Conservation (phyloP, 2,797 vertebrate genomes). For the Rhinoraja longicauda region DNA sequence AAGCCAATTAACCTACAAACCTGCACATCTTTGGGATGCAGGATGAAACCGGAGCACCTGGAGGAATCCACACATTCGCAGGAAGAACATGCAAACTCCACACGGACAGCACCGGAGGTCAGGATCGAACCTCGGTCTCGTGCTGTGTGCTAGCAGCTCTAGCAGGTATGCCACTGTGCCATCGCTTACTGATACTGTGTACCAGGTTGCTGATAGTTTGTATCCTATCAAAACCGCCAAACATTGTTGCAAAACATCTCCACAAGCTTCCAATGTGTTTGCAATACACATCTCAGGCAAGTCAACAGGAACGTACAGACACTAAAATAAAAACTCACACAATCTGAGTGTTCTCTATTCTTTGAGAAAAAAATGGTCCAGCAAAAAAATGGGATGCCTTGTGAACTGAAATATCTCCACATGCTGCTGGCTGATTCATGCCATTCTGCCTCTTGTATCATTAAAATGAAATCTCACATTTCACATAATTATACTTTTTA, state of each 20-base stretch:
- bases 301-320: neutral
- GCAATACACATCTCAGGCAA: neutral
- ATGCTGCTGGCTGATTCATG: neutral
- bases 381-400: neutral
- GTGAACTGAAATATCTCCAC: neutral
- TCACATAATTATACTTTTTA: neutral
- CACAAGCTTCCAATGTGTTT: neutral
- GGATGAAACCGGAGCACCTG: no score
- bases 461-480: neutral
- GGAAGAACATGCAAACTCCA: no score
- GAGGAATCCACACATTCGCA: no score
- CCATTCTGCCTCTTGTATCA: neutral
- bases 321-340: neutral
- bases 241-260: neutral
- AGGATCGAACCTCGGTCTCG: no score
- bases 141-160: no score
- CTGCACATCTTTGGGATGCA: no score
- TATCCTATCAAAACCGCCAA: neutral
- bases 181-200: neutral
- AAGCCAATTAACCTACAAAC: no score
- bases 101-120: no score
- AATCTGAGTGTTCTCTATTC: neutral
- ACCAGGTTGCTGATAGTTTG: neutral
- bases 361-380: neutral
- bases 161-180: no score